phyloP scores from a whole-genome alignment of 2,888 invertebrate genomes.

The Disparrhopalites patrizii region DNA sequence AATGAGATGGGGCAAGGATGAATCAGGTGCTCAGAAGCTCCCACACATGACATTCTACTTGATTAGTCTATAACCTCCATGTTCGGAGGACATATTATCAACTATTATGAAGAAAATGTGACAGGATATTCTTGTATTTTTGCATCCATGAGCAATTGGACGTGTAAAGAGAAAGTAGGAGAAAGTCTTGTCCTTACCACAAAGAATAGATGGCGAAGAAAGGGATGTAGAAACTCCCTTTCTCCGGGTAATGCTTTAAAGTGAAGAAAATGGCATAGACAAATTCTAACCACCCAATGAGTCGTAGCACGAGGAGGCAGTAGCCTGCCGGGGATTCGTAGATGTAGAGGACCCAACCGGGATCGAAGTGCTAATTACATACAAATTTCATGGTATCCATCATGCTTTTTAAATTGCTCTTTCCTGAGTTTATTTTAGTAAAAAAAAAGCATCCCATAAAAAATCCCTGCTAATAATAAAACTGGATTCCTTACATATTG shows the following conservation, averaged over 20 bases:
- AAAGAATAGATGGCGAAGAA: conserved; percentile 76
- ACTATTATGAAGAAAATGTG: too few relatives aligned
- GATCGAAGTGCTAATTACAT: conserved; percentile 70
- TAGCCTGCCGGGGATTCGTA: conserved; percentile 90
- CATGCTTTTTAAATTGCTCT: neutral
- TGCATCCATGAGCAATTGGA: too few relatives aligned
- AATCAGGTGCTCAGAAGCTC: too few relatives aligned
- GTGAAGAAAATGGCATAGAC: conserved; percentile 66
- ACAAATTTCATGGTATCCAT: neutral
- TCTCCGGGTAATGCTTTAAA: conserved; percentile 76
- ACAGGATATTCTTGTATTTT: conserved; percentile 10
- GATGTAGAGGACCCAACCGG: conserved; percentile 81
- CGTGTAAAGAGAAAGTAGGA: neutral
- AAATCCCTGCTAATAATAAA: neutral
- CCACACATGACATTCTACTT: too few relatives aligned
- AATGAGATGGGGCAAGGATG: too few relatives aligned
- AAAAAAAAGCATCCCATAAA: neutral
- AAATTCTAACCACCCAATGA: conserved; percentile 80
- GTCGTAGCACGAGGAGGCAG: conserved; percentile 68
- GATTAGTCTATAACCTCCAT: too few relatives aligned
- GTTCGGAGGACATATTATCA: neutral
- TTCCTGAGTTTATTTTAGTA: neutral
- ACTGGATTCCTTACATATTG: conserved; percentile 59
- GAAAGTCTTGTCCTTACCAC: conserved; percentile 58
- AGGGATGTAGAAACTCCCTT: conserved; percentile 75